Conservation (phyloP, 2,113 vertebrate species). For the Thamnophis sirtalis region DNA sequence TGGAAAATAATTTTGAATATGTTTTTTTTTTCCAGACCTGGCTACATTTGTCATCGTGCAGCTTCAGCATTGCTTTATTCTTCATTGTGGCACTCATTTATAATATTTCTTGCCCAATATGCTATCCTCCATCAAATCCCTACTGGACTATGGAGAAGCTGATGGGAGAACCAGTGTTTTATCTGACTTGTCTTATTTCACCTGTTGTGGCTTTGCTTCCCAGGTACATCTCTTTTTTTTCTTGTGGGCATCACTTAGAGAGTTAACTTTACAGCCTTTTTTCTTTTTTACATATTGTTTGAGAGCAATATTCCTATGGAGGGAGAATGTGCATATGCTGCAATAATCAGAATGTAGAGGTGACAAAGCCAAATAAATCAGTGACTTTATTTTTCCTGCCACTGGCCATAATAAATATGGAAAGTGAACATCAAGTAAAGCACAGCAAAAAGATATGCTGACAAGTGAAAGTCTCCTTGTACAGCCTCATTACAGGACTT, state of each 20-base stretch:
- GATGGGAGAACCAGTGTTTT: constrained; percentile 86
- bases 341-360: background rate
- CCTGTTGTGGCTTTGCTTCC: constrained; percentile 86
- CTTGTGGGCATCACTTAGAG: background rate
- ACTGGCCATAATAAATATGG: background rate
- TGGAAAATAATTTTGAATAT: constrained; percentile 15
- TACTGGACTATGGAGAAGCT: constrained; percentile 93
- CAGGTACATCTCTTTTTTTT: constrained; percentile 70
- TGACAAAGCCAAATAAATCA: background rate
- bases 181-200: constrained; percentile 84
- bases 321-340: background rate
- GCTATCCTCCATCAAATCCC: constrained; percentile 91
- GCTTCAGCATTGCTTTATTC: constrained; percentile 86
- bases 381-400: background rate
- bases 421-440: background rate
- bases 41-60: constrained; percentile 87
- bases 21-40: constrained; percentile 78
- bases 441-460: background rate
- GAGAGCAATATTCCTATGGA: background rate
- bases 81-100: constrained; percentile 88
- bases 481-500: background rate
- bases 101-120: constrained; percentile 86
- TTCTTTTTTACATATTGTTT: background rate
- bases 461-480: background rate
- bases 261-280: background rate